phyloP scores from a whole-genome alignment of 2,888 invertebrate species.

The Scaptomyza flava region DNA sequence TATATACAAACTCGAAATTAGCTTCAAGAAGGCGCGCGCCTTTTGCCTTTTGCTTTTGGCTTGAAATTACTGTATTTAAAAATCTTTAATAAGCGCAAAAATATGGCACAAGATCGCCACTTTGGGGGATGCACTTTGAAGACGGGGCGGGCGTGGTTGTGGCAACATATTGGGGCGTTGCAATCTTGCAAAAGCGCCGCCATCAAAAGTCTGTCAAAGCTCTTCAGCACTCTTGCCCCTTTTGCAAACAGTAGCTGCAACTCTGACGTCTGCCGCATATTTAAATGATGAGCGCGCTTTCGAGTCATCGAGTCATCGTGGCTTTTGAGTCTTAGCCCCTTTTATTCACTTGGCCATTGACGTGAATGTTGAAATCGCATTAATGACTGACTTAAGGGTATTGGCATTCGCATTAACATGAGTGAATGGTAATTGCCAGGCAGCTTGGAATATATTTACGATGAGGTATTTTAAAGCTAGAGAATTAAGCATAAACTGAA shows the following conservation, averaged over 20 bases:
- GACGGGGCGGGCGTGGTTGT: conserved; percentile 12
- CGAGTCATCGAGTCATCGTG: neutral
- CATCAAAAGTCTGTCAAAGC: conserved; percentile 21
- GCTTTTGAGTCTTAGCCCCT: conserved; percentile 4
- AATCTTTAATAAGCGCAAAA: conserved; percentile 76
- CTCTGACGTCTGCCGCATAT: conserved; percentile 48
- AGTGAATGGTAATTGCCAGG: conserved; percentile 33
- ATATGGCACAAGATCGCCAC: conserved; percentile 53
- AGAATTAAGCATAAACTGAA: neutral
- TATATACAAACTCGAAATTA: conserved; percentile 47
- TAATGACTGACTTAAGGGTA: conserved; percentile 28
- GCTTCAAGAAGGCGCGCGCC: conserved; percentile 64
- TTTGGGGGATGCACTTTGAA: conserved; percentile 44
- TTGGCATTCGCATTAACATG: conserved; percentile 36
- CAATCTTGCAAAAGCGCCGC: conserved; percentile 54
- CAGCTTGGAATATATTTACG: conserved; percentile 8
- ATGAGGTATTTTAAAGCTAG: neutral
- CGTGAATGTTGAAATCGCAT: conserved; percentile 14
- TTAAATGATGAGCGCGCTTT: conserved; percentile 54
- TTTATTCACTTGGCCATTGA: conserved; percentile 10
- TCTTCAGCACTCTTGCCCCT: neutral
- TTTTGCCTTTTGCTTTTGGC: neutral
- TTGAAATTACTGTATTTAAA: conserved; percentile 78
- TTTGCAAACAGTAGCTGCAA: conserved; percentile 41
- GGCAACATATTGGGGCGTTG: conserved; percentile 14